A percentile compares a stretch with the other conserved stretches of the same genome.
Conservation (phyloP, 2,888 invertebrate species). For the Idaea aversata region DNA sequence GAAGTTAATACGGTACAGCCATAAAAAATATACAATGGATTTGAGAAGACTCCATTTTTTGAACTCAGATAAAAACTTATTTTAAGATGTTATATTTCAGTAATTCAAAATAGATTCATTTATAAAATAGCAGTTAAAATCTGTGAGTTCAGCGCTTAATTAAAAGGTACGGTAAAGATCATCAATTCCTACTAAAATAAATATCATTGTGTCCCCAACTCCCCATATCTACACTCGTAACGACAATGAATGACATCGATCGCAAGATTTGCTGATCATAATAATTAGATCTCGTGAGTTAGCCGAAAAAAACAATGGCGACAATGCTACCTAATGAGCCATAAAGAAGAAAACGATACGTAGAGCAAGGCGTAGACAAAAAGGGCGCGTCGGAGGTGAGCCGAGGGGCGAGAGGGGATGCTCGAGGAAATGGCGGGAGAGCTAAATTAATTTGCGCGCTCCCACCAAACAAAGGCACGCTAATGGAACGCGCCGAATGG, state of each 20-base stretch:
- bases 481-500: constrained; percentile 81
- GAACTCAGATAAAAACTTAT: too few species aligned
- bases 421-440: constrained; percentile 78
- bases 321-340: constrained; percentile 79
- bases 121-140: too few species aligned
- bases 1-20: too few species aligned
- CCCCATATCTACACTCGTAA: constrained; percentile 8
- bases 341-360: constrained; percentile 81
- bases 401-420: constrained; percentile 50
- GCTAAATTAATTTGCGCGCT: constrained; percentile 81
- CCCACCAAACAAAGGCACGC: constrained; percentile 81
- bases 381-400: constrained; percentile 68
- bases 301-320: constrained; percentile 76
- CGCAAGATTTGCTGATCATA: constrained; percentile 64
- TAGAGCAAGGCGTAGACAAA: constrained; percentile 80
- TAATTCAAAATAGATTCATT: too few species aligned
- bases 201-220: neutral
- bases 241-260: constrained; percentile 38
- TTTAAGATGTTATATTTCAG: too few species aligned
- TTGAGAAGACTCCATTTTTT: too few species aligned
- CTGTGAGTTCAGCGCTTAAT: too few species aligned
- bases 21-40: too few species aligned
- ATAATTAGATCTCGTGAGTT: constrained; percentile 74
- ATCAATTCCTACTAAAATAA: neutral
- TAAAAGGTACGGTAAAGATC: neutral